Evolutionary conservation across 2,797 vertebrate genomes (phyloP).

Genomic region (Ctenopoma kingsleyae): DNA sequence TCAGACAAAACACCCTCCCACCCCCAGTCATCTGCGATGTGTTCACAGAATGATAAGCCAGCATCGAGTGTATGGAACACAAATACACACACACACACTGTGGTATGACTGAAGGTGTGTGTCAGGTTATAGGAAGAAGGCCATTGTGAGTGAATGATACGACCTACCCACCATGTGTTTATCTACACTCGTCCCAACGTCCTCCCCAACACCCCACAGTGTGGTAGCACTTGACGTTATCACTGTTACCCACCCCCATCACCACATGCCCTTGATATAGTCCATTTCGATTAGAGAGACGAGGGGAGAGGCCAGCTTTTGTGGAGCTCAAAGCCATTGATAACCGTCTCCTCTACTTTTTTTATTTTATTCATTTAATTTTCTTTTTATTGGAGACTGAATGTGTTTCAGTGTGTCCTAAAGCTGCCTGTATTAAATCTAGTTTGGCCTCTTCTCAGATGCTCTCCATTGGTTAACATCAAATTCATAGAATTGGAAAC

Average conservation of each 20-base stretch:
- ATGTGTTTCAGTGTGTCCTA: neutral
- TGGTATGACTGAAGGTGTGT: conserved; percentile 14
- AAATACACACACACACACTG: conserved; percentile 11
- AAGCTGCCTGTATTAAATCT: neutral
- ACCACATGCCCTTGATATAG: neutral
- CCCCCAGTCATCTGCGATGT: conserved; percentile 9
- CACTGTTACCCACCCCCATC: neutral
- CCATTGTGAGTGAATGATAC: conserved; percentile 54
- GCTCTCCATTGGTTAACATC: neutral
- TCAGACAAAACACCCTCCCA: conserved; percentile 35
- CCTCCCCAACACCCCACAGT: conserved; percentile 11
- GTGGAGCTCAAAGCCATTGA: conserved; percentile 26
- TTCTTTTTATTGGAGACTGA: neutral
- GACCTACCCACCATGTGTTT: conserved; percentile 53
- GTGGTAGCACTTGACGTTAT: neutral
- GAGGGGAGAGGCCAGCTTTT: neutral
- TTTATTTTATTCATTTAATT: no score
- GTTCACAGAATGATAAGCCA: conserved; percentile 17
- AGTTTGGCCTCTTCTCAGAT: conserved; percentile 5
- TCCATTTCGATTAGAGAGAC: neutral
- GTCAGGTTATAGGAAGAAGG: conserved; percentile 52
- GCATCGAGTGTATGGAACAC: conserved; percentile 12
- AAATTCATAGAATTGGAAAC: neutral
- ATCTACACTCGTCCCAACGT: conserved; percentile 39
- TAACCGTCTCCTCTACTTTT: neutral